A percentile compares a stretch with the other conserved stretches of the same genome.
Evolutionary conservation across 2,113 vertebrate species (phyloP).

Genomic region (Eulacestoma nigropectus): DNA sequence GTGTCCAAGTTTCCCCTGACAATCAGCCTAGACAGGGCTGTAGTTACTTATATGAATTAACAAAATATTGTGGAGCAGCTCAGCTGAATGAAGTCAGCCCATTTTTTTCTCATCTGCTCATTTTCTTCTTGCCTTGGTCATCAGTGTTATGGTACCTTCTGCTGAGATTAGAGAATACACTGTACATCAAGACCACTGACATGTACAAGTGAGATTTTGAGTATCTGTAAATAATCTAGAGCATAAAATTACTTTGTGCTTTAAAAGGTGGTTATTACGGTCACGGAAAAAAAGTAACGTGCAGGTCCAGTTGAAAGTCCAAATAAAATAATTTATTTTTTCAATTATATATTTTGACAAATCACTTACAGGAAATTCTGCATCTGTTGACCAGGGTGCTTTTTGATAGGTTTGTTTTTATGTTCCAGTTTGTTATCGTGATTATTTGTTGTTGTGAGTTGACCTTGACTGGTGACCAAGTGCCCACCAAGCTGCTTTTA

Average conservation of each 20-base stretch:
- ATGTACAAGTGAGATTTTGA: not conserved
- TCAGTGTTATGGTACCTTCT: not conserved
- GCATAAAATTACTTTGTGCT: not conserved
- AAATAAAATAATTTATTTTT: not conserved
- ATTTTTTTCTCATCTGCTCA: not conserved
- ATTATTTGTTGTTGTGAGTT: not conserved
- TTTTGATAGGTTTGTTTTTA: not conserved
- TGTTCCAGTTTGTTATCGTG: not conserved
- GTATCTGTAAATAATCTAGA: not conserved
- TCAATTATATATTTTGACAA: not conserved
- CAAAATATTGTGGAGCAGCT: not conserved
- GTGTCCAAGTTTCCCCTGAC: not conserved
- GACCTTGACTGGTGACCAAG: not conserved
- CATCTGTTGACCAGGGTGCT: not conserved
- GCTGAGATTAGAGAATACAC: not conserved
- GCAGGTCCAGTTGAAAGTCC: not conserved
- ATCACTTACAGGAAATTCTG: not conserved
- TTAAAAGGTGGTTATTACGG: not conserved
- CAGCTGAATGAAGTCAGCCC: not conserved
- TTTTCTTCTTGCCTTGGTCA: not conserved
- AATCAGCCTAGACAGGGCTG: not conserved
- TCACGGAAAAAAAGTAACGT: not conserved
- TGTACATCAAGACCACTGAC: not conserved
- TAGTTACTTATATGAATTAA: not conserved
- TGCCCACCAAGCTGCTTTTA: not conserved